Evolutionary conservation across 1,140 invertebrate genomes (phyloP), one percentile per base, ranked within the genome.

Genomic region (Idris sp.): DNA sequence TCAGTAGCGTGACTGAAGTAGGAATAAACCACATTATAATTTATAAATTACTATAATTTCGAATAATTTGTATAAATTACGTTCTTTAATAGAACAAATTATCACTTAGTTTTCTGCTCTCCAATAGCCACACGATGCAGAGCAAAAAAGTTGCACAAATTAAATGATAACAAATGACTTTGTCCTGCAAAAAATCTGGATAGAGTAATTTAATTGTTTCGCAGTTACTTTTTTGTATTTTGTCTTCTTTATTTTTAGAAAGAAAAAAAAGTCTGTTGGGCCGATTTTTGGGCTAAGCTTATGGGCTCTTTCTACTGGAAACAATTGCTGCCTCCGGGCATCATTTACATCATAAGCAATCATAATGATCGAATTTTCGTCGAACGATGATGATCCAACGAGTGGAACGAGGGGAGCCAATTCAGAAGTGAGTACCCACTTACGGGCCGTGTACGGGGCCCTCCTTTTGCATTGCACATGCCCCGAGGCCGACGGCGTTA

Each of bases 271-370:
- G n/a, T n/a, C n/a, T n/a, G n/a, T n/a, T n/a, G n/a, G n/a, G n/a
- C n/a, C n/a, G n/a, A n/a, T n/a, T n/a, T n/a, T n/a, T n/a, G n/a
- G n/a, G 35, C 31, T 38, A 28, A 46, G 53, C 64, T 61, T 62
- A 43, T 40, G 18, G 38, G 68, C 31, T 84, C 84, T 72, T 78
- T 87, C 85, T 79, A 76, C 65, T 83, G 85, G 85, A 87, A 87
- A 84, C 83, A 87, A 87, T 87, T 82, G 81, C 71, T 83, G 86
- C 86, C 86, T 75, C 79, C 54, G 83, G 86, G 85, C 85, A 88
- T 88, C 85, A 86, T 88, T 88, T 86, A 86, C 85, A 87, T 87
- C 84, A 87, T 86, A 87, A 86, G 84, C 84, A 88, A 88, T 87
- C 84, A 88, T 87, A 88, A 88, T 85, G 85, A 87, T 88, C 83